These are phyloP conservation scores for Dynastes tityus DNA, from an alignment of 2,888 invertebrate species.

Conservation along the genomic window DNA sequence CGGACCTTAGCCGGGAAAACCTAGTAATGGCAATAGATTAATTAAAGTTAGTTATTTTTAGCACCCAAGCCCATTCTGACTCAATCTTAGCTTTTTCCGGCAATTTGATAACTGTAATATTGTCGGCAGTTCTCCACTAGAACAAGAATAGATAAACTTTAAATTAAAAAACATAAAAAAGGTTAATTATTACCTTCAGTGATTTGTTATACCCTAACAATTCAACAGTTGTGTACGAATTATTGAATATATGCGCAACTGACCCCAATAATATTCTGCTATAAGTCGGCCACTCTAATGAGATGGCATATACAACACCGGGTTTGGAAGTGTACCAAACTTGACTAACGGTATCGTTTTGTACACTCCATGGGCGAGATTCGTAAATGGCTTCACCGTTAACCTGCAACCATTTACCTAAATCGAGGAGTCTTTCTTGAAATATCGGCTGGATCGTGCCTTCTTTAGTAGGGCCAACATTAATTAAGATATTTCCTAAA, in stretches of 20 bases:
- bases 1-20: too few species aligned
- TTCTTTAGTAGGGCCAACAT: conserved; percentile 93
- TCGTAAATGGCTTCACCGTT: conserved; percentile 92
- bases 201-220: conserved; percentile 72
- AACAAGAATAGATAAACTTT: conserved; percentile 61
- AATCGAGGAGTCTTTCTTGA: conserved; percentile 84
- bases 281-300: conserved; percentile 80
- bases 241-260: conserved; percentile 61
- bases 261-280: conserved; percentile 73
- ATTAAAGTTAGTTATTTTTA: conserved; percentile 46
- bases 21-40: background rate
- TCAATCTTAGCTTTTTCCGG: conserved; percentile 47
- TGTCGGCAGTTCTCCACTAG: conserved; percentile 70
- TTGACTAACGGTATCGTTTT: conserved; percentile 83
- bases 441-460: conserved; percentile 90
- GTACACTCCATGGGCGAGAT: conserved; percentile 83
- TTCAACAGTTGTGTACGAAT: conserved; percentile 65
- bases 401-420: conserved; percentile 84
- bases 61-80: conserved; percentile 46
- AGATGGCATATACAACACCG: conserved; percentile 77
- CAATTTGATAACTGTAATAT: conserved; percentile 64
- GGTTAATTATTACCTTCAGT: conserved; percentile 60
- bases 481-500: conserved; percentile 83
- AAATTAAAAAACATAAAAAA: background rate
- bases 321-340: conserved; percentile 81